Evolutionary conservation across 2,797 vertebrate genomes (phyloP).

Genomic region (Graptemys geographica): DNA sequence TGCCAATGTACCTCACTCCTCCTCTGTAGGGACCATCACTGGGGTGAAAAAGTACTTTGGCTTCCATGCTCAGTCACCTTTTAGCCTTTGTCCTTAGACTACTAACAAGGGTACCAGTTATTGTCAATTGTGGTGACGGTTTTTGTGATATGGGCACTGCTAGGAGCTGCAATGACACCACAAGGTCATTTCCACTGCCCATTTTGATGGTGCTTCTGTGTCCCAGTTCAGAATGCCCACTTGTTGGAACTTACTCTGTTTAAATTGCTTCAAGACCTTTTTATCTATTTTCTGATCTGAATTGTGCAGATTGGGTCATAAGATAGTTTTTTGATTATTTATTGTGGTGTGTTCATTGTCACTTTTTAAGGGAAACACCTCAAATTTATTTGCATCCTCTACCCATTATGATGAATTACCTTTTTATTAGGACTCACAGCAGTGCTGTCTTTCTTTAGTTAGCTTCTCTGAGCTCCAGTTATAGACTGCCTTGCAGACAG

Average conservation of each 20-base stretch:
- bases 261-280: neutral
- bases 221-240: neutral
- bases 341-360: neutral
- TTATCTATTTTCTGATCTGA: neutral
- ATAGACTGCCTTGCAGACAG: neutral
- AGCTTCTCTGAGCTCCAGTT: neutral
- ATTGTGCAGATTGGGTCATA: neutral
- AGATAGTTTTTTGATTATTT: neutral
- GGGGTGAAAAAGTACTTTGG: neutral
- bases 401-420: neutral
- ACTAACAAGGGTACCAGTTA: neutral
- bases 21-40: neutral
- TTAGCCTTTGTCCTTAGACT: neutral
- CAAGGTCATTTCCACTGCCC: rapidly evolving
- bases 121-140: rapidly evolving
- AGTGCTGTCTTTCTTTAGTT: neutral
- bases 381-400: neutral
- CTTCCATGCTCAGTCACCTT: neutral
- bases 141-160: neutral
- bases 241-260: neutral
- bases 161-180: neutral
- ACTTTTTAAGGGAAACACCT: neutral
- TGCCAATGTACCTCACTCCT: neutral
- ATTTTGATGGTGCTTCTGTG: neutral
- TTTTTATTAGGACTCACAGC: neutral